Base-by-base conservation (phyloP, 2,888 invertebrate species). In the Nemoura dubitans region DNA sequence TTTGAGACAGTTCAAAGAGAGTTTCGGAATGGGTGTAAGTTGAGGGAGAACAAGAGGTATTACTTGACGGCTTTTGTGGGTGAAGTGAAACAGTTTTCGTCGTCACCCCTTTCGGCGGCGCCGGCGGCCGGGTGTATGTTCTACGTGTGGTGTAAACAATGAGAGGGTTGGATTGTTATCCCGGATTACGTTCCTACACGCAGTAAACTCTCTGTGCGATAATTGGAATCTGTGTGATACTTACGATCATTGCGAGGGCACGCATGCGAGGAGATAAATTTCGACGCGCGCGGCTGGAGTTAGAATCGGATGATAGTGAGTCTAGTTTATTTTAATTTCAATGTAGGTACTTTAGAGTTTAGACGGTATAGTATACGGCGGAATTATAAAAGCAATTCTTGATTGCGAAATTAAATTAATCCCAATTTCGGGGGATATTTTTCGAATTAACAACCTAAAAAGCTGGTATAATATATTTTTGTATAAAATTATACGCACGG, bases 151-250 rank as follows among this genome's bases (percentile, higher is more conserved):
- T 59, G 59, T 59, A 59, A 59, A 59, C 59, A 59, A 59, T 59
- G 59, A 59, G 14, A 59, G 59, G 59, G 59, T 59, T 59, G 59
- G 59, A 59, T 59, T 59, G 59, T 59, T 59, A 59, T 59, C 59
- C 59, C 14, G 59, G 59, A 59, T 59, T 59, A 59, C 14, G 16
- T 59, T 59, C 16, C 59, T 59, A 59, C 59, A 59, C 59, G 14
- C 21, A 21, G 59, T 59, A 59, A 36, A 59, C 59, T 59, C 59
- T 59, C 42, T n/a, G 83, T 36, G 83, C 36, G 43, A 83, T 83
- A 83, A 83, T 83, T 83, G 83, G 83, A 83, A 83, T 83, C 26
- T 36, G 83, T 83, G 83, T 83, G 83, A 83, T 83, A 83, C 83
- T 78, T 78, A 78, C 78, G 78, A 78, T 78, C 25, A 78, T 78